Evolutionary conservation across 2,888 invertebrate species (phyloP), one percentile per base, ranked within the genome.

Genomic region (Drosophila paracracens): DNA sequence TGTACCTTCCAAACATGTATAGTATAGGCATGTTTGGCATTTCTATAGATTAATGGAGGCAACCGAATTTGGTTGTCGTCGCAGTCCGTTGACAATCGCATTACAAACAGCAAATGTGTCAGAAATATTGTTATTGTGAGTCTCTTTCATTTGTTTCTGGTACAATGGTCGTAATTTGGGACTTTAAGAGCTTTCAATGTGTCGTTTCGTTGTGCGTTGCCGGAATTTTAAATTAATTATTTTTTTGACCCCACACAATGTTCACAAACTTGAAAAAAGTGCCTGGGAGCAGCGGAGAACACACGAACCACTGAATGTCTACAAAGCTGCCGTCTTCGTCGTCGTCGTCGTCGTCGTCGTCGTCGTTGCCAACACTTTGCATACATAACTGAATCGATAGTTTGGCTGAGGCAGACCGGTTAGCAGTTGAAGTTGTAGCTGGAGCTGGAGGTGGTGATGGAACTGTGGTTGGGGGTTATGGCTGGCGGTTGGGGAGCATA

Each of bases 161-260:
- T 89, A 89, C 89, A 88, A 83, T 88, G 81, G 77, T 84, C 88
- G 87, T 88, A 88, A 88, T 89, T 86, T 89, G 90, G 88, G 81
- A 78, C 88, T 89, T 88, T 85, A 88, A 89, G 83, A 88, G 82
- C 83, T 88, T 89, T 88, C 88, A 90, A 89, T 88, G 86, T 89
- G 90, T 88, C 90, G 88, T 88, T 88, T 88, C 79, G 77, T 8
- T 65, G 86, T 67, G 86, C 88, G 87, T 72, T 70, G 78, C 70
- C 66, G 63, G 90, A 88, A 88, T 88, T 86, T 90, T 82, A 88
- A 88, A 88, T 88, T 88, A 88, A 88, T 88, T 89, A 89, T 83
- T 86, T 88, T 81, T 89, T 88, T 89, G 88, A 88, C 88, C 89
- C 89, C 88, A 88, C 88, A 83, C 88, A 88, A 73, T 76, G 79